Evolutionary conservation across 2,113 vertebrate genomes (phyloP), one percentile per base, ranked within the genome.

Genomic region (Sciurus niger): DNA sequence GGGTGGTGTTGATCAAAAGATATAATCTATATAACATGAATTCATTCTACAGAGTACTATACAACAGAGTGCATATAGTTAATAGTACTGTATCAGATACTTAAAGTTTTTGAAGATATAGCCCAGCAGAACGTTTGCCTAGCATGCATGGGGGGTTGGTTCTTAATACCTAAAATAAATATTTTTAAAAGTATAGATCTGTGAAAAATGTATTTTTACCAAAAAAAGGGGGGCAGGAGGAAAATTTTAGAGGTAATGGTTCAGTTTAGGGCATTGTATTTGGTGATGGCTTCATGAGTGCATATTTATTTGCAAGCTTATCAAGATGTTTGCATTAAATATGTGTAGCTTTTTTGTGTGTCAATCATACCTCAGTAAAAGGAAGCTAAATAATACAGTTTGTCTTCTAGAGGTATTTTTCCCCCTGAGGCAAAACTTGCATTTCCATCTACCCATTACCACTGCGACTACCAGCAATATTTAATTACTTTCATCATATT

Each of bases 401-500:
- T 87, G 63, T 70, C 11, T 86, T 37, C 48, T 25, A 72, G 48
- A 78, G 43, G 8, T 76, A 51, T 65, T 32, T 53, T 70, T 93
- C 37, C 34, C 70, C 24, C 60, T 63, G 60, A 86, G 9, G 46
- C 20, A 46, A 10, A 93, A 58, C 11, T 58, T 70, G 22, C 58
- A 79, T 37, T 79, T 32, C 10, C 16, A 60, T 30, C 37, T 7
- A 11, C 48, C 63, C 8, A 40, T 77, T 28, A 77, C 83, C 46
- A 34, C 28, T 79, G 25, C 16, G 5, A 58, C 63, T 16, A 60
- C 8, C 8, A 70, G 28, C 16, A 79, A 37, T 80, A 37, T 80
- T 88, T 85, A 87, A 46, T 48, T 28, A 88, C 17, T 32, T 25
- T 79, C 70, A n/a, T 30, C n/a, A 48, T 93, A 79, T 63, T 93